These are phyloP conservation scores for Hydropsyche betteni DNA, from an alignment of 2,888 invertebrate species.

Conservation along the genomic window DNA sequence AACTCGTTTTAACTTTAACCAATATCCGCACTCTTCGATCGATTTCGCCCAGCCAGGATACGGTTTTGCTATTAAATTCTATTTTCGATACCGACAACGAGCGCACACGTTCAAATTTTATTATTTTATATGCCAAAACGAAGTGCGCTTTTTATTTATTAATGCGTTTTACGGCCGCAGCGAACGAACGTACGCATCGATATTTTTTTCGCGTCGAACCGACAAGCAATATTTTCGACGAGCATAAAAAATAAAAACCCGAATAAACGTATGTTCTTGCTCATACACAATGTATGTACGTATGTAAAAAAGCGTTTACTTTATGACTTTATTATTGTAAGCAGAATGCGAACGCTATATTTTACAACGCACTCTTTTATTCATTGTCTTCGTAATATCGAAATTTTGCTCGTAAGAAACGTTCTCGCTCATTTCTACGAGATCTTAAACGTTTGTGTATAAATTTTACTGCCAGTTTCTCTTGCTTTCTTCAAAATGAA, in stretches of 20 bases:
- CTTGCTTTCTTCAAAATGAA: no score
- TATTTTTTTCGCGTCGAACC: no score
- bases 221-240: no score
- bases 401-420: constrained; percentile 8
- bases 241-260: not conserved
- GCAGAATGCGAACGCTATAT: constrained; percentile 1
- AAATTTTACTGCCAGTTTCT: no score
- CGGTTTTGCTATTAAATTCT: not conserved
- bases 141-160: no score
- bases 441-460: no score
- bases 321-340: constrained; percentile 24
- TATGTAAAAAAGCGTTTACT: constrained; percentile 3
- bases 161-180: no score
- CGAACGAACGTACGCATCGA: no score
- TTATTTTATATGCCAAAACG: no score
- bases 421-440: not conserved
- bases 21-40: not conserved
- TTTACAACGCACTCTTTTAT: constrained; percentile 8
- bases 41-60: not conserved
- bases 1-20: constrained; percentile 14
- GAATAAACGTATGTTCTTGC: not conserved
- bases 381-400: not conserved
- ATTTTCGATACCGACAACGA: no score
- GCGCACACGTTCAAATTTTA: no score
- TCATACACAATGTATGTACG: no score